Evolutionary conservation across 2,888 invertebrate species (phyloP), one percentile per base, ranked within the genome.

Genomic region (Drosophila mayaguana): DNA sequence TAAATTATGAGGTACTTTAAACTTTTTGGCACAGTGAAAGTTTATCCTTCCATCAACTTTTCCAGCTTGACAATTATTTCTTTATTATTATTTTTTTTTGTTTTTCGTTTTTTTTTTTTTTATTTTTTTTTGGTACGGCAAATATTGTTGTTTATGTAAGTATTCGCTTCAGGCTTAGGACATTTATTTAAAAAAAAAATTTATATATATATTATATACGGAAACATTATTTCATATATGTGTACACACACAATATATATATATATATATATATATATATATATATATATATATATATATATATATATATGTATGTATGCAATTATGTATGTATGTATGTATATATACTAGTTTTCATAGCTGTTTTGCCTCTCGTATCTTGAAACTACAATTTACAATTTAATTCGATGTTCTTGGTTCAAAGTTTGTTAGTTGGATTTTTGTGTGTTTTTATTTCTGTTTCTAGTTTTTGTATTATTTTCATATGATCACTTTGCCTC

Each of bases 1-100:
- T 87, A 92, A 90, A 94, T 94, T 94, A 95, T 95, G 95, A 96
- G 96, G 96, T 96, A 96, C 95, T 95, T 94, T 94, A 92, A 94
- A 95, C 87, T 87, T 95, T 93, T 96, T 96, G 96, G 96, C 96
- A 96, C 96, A 95, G 95, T 95, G 95, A 95, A 95, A 95, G 94
- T 94, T 94, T 94, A 94, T 88, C 93, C 28, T 93, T 92, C 93
- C 42, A 32, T 92, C 25, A 64, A 73, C 73, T 93, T 94, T 94
- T 90, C 93, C 60, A 66, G 70, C 55, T 72, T 62, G 60, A 64
- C 67, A 48, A 54, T 72, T 63, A 51, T 69, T 74, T 77, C 20
- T 60, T 53, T 61, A 48, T 28, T 68, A 67, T 71, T 53, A 12
- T 48, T 20, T 20, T 25, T 43, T n/a, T 34, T n/a, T 22, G 34